Conservation (phyloP, 2,888 invertebrate species). For the Calameuta pallipes region DNA sequence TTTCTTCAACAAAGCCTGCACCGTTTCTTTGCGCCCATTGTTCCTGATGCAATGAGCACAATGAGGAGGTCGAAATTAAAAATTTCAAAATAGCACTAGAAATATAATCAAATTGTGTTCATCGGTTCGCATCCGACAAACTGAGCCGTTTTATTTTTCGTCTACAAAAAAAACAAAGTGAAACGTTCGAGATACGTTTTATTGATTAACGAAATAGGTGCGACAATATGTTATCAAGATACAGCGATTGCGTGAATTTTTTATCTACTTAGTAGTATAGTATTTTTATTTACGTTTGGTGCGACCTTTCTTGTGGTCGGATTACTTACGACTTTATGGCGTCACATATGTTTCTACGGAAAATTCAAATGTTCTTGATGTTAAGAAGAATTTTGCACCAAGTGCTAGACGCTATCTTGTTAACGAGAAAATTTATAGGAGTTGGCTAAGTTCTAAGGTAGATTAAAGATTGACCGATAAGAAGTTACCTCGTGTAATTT, state of each 20-base stretch:
- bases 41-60: not conserved
- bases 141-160: too few relatives aligned
- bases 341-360: not conserved
- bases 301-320: not conserved
- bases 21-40: not conserved
- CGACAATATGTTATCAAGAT: not conserved
- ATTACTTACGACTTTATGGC: not conserved
- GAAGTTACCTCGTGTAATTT: not conserved
- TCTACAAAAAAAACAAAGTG: not conserved
- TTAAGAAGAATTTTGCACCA: not conserved
- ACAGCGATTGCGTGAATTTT: conserved; percentile 12
- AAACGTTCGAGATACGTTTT: not conserved
- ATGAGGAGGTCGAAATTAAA: not conserved
- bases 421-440: not conserved
- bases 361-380: not conserved
- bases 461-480: not conserved
- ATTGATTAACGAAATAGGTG: not conserved
- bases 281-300: not conserved
- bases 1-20: not conserved
- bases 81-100: not conserved
- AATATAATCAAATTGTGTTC: not conserved
- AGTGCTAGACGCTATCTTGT: not conserved
- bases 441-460: not conserved
- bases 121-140: not conserved
- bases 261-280: conserved; percentile 19